A percentile compares a stretch with the other conserved stretches of the same genome.
Evolutionary conservation across 2,888 invertebrate genomes (phyloP).

Genomic region (Priocnemis perturbator): DNA sequence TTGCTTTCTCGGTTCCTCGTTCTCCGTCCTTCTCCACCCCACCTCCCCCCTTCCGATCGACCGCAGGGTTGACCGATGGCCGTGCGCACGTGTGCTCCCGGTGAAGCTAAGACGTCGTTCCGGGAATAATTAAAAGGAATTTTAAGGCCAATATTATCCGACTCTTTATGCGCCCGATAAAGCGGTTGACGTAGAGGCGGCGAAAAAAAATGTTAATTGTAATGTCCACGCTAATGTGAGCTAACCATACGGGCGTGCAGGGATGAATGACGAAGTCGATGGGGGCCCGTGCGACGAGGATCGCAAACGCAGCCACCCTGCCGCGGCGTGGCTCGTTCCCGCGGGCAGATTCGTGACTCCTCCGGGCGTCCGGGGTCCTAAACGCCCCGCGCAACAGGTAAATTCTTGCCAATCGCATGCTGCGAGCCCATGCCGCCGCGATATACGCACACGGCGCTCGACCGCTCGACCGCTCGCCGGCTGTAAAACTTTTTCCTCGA

Average conservation of each 20-base stretch:
- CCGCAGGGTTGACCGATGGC: slow-evolving; percentile 40
- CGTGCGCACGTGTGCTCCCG: slow-evolving; percentile 26
- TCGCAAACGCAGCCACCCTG: slow-evolving; percentile 44
- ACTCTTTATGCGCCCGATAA: slow-evolving; percentile 61
- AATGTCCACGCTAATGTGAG: slow-evolving; percentile 53
- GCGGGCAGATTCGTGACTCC: slow-evolving; percentile 48
- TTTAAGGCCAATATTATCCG: slow-evolving; percentile 49
- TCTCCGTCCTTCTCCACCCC: slow-evolving; percentile 8
- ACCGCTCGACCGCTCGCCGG: slow-evolving; percentile 23
- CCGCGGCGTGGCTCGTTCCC: slow-evolving; percentile 47
- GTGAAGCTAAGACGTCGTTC: slow-evolving; percentile 39
- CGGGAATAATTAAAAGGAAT: slow-evolving; percentile 57
- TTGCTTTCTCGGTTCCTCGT: slow-evolving; percentile 6
- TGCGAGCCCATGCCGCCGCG: slow-evolving; percentile 37
- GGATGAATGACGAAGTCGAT: not conserved
- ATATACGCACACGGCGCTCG: slow-evolving; percentile 34
- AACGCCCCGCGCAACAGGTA: slow-evolving; percentile 46
- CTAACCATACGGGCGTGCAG: slow-evolving; percentile 15
- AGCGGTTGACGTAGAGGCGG: slow-evolving; percentile 43
- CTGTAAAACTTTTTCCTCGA: slow-evolving; percentile 39
- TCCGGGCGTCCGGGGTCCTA: slow-evolving; percentile 44
- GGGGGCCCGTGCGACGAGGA: slow-evolving; percentile 13
- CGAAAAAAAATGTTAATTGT: slow-evolving; percentile 54
- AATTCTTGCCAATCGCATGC: slow-evolving; percentile 51
- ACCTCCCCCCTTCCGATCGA: not conserved